Conservation (phyloP, 2,113 vertebrate genomes). For the Paratilapia polleni region DNA sequence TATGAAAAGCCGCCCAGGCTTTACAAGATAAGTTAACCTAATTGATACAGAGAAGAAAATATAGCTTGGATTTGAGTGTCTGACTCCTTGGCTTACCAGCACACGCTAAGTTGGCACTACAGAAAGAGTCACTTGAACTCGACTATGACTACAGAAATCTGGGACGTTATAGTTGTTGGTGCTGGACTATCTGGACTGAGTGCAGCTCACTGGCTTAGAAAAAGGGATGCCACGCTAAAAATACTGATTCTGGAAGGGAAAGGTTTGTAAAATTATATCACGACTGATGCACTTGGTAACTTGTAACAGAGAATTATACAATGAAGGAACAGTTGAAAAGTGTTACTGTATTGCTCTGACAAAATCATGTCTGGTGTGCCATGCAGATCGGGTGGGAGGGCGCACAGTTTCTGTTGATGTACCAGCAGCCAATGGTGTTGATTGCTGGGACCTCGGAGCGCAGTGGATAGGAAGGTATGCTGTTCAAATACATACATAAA, state of each 20-base stretch:
- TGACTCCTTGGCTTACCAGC: background rate
- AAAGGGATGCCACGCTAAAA: conserved; percentile 58
- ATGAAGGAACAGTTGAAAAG: background rate
- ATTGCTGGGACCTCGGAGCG: conserved; percentile 80
- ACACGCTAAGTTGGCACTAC: background rate
- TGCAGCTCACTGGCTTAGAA: conserved; percentile 70
- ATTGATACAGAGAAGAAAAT: conserved; percentile 1
- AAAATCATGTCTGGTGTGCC: background rate
- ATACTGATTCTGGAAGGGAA: conserved; percentile 79
- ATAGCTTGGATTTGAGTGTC: background rate
- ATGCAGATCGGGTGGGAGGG: conserved; percentile 78
- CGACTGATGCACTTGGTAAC: background rate
- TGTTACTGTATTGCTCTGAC: background rate
- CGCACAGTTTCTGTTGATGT: conserved; percentile 70
- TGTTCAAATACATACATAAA: background rate
- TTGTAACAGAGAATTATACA: background rate
- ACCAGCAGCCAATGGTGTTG: conserved; percentile 69
- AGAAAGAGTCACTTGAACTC: background rate
- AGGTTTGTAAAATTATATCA: conserved; percentile 57
- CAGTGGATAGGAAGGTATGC: conserved; percentile 82
- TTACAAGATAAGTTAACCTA: conserved; percentile 40
- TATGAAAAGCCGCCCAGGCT: conserved; percentile 26
- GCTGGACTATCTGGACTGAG: conserved; percentile 79
- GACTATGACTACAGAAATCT: conserved; percentile 69
- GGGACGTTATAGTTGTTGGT: conserved; percentile 79